These are phyloP conservation scores for Sebastes variabilis DNA, from an alignment of 2,797 vertebrate genomes.

Conservation along the genomic window DNA sequence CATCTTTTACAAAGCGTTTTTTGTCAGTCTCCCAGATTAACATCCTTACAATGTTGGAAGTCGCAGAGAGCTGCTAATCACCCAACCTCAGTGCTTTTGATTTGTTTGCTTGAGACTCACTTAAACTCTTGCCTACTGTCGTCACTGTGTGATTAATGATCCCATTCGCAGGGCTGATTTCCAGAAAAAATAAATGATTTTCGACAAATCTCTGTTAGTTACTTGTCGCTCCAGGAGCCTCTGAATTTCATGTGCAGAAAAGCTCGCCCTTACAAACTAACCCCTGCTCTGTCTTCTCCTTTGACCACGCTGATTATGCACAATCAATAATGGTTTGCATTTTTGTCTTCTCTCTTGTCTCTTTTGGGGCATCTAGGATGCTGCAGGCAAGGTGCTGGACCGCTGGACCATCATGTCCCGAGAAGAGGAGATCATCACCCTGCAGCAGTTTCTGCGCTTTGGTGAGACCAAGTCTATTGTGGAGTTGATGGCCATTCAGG, in stretches of 20 bases:
- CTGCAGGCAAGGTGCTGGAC: slow-evolving; percentile 99
- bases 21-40: slow-evolving; percentile 68
- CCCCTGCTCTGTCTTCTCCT: slow-evolving; percentile 70
- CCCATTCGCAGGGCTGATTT: slow-evolving; percentile 71
- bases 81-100: slow-evolving; percentile 62
- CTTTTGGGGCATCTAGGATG: slow-evolving; percentile 94
- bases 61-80: slow-evolving; percentile 70
- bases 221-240: slow-evolving; percentile 79
- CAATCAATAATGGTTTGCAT: slow-evolving; percentile 92
- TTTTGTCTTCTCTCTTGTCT: slow-evolving; percentile 92
- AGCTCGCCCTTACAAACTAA: slow-evolving; percentile 67
- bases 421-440: slow-evolving; percentile 99
- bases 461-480: slow-evolving; percentile 99
- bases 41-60: slow-evolving; percentile 64
- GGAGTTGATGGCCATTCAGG: slow-evolving; percentile 99
- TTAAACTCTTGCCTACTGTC: slow-evolving; percentile 76
- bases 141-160: slow-evolving; percentile 77
- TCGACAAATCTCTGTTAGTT: slow-evolving; percentile 77
- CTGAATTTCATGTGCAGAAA: slow-evolving; percentile 80
- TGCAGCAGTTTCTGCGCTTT: slow-evolving; percentile 99
- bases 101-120: slow-evolving; percentile 80
- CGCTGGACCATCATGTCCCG: slow-evolving; percentile 99
- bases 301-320: slow-evolving; percentile 87
- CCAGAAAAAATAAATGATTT: slow-evolving; percentile 44
- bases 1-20: slow-evolving; percentile 68